Base-by-base conservation (phyloP, 2,888 invertebrate genomes). In the Eristalis tenax region DNA sequence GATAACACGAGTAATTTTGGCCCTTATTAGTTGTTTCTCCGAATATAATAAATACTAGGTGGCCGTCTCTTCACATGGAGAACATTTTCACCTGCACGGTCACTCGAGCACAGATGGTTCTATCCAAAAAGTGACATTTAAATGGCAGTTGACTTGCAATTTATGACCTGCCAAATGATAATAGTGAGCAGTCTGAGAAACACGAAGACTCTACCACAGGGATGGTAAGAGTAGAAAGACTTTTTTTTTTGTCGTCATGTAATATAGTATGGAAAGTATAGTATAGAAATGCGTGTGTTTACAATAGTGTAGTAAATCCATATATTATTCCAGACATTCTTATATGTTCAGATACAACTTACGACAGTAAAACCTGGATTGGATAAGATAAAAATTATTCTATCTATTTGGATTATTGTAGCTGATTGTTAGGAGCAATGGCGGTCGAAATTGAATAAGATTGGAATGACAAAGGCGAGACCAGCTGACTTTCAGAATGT, bases 31-130 rank as follows among this genome's bases (percentile, higher is more conserved):
- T 76, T 63, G 68, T 69, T 81, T 76, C 57, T 85, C 73, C 85
- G 71, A 81, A 71, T 74, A 50, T 61, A 32, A 50, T 50, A 50
- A 50, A 69, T 74, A 70, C 77, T 85, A 69, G 81, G 73, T 85
- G 77, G 57, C 65, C 57, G 75, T 80, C 68, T 61, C 73, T 74
- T 83, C 83, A 79, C 83, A 83, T 83, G 83, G 75, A 76, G 76
- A 77, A 77, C 65, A 18, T 57, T 57, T 69, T 77, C 68, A 77
- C 68, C 68, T 77, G 76, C 68, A 76, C 64, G 64, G 50, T 64
- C 59, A 26, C 59, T 59, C 59, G 59, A 28, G 26, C 59, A 59
- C 59, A 59, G 59, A 59, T 59, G 59, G 59, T 59, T 59, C 26
- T 28, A 59, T 23, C 26, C 26, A 18, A 50, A 18, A 50, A 50